These are phyloP conservation scores for Barypeithes pellucidus DNA, from an alignment of 2,888 invertebrate species.

Conservation along the genomic window DNA sequence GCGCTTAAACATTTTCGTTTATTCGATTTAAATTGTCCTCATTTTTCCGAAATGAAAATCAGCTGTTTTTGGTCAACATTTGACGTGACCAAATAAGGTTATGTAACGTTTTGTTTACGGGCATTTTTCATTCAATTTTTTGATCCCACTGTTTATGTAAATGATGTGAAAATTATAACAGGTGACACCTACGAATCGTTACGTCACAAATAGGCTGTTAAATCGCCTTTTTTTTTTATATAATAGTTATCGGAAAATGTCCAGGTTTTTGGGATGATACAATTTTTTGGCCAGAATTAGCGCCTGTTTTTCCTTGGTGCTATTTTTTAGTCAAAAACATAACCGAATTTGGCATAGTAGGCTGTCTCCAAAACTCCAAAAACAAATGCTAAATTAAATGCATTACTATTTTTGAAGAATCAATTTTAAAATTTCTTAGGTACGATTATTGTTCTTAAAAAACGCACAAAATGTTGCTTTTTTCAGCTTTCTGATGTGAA, in stretches of 20 bases:
- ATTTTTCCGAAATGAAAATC: conserved; percentile 39
- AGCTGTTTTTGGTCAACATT: conserved; percentile 56
- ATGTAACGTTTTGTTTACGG: conserved; percentile 51
- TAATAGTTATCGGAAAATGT: not conserved
- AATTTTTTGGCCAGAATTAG: too few relatives aligned
- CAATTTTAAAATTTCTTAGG: too few relatives aligned
- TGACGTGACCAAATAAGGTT: conserved; percentile 62
- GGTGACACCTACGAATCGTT: conserved; percentile 34
- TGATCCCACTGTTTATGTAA: conserved; percentile 36
- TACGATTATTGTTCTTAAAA: too few relatives aligned
- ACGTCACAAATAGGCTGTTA: conserved; percentile 26
- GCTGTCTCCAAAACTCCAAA: too few relatives aligned
- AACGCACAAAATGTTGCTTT: too few relatives aligned
- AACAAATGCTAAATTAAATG: too few relatives aligned
- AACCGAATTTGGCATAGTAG: too few relatives aligned
- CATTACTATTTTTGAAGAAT: too few relatives aligned
- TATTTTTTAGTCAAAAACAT: too few relatives aligned
- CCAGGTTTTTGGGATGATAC: not conserved
- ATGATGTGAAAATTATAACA: conserved; percentile 29
- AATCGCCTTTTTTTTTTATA: conserved; percentile 9
- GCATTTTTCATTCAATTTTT: conserved; percentile 28
- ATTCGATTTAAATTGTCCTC: conserved; percentile 11
- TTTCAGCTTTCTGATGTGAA: too few relatives aligned
- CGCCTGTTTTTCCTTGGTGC: too few relatives aligned
- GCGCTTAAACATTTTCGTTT: conserved; percentile 23